Evolutionary conservation across 2,113 vertebrate genomes (phyloP).

Genomic region (Barnardius zonarius): DNA sequence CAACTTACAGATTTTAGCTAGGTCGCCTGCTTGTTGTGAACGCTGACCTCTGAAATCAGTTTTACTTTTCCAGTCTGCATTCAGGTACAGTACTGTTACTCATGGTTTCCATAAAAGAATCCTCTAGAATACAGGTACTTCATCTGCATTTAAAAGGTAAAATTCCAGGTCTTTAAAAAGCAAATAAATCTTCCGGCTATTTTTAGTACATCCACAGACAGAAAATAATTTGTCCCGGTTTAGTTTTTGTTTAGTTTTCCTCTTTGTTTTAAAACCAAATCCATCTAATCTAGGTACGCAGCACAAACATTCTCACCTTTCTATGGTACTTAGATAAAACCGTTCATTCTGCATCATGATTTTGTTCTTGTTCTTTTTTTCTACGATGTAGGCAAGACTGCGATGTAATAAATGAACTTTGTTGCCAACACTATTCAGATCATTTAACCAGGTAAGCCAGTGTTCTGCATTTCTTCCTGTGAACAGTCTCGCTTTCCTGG

Average conservation of each 20-base stretch:
- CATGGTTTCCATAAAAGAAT: not conserved
- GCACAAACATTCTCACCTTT: not conserved
- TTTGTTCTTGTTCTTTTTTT: not conserved
- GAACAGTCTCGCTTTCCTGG: not conserved
- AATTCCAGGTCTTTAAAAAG: not conserved
- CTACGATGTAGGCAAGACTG: conserved; percentile 74
- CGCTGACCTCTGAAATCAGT: not conserved
- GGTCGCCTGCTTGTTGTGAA: not conserved
- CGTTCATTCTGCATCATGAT: not conserved
- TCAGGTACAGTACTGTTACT: not conserved
- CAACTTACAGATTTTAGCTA: not conserved
- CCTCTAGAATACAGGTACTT: not conserved
- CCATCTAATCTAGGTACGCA: not conserved
- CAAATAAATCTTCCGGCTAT: not conserved
- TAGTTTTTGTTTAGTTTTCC: not conserved
- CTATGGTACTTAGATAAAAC: not conserved
- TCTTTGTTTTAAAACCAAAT: not conserved
- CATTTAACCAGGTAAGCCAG: conserved; percentile 72
- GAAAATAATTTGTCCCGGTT: not conserved
- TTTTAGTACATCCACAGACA: not conserved
- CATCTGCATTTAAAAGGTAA: not conserved
- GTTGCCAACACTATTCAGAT: conserved; percentile 76
- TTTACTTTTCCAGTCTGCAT: not conserved
- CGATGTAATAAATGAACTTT: conserved; percentile 81
- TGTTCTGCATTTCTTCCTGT: not conserved